These are phyloP conservation scores for Ennomos erosarius DNA, from an alignment of 2,888 invertebrate genomes.

Conservation along the genomic window DNA sequence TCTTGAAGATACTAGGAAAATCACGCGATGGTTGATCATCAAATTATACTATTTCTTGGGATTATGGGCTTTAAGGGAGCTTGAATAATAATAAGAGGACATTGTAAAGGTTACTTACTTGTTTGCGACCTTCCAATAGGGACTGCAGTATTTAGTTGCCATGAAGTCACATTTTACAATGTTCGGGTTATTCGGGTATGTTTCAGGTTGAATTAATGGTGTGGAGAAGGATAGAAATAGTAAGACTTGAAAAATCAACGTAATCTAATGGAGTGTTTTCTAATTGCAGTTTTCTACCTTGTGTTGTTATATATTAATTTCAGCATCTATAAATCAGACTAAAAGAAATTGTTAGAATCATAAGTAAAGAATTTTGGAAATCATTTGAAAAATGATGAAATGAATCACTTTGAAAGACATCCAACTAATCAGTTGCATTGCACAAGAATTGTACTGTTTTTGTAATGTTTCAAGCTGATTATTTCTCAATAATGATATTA, in stretches of 20 bases:
- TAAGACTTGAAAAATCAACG: constrained; percentile 14
- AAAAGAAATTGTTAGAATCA: constrained; percentile 32
- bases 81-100: neutral
- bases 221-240: constrained; percentile 16
- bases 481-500: constrained; percentile 33
- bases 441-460: constrained; percentile 12
- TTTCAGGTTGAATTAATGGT: neutral
- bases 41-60: constrained; percentile 22
- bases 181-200: constrained; percentile 1
- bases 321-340: constrained; percentile 26
- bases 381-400: constrained; percentile 20
- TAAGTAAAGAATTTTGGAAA: constrained; percentile 20
- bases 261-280: constrained; percentile 15
- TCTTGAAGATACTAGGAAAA: constrained; percentile 20
- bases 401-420: constrained; percentile 27
- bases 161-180: neutral
- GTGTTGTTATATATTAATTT: constrained; percentile 24
- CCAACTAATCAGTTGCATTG: constrained; percentile 19
- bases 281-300: constrained; percentile 21
- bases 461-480: constrained; percentile 21
- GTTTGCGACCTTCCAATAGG: constrained; percentile 11
- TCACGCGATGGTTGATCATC: constrained; percentile 7
- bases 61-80: constrained; percentile 2
- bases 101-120: constrained; percentile 15
- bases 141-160: constrained; percentile 9